Evolutionary conservation across 2,888 invertebrate species (phyloP).

Genomic region (Hylaea fasciaria): DNA sequence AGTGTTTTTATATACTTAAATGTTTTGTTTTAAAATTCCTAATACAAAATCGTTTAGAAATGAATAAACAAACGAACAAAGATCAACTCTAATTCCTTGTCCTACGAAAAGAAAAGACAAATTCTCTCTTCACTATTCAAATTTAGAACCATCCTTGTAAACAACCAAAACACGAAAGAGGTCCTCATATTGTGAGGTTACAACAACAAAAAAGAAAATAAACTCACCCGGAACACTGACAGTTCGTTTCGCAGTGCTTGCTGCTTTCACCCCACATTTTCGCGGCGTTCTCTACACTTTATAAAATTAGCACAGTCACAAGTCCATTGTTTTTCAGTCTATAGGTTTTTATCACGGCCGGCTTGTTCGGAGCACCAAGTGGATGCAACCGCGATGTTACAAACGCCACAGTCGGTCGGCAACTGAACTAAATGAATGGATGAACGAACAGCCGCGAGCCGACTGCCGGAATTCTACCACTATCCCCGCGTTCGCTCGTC

Average conservation of each 20-base stretch:
- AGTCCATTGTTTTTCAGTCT: conserved; percentile 62
- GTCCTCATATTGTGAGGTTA: conserved; percentile 18
- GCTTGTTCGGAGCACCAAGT: conserved; percentile 7
- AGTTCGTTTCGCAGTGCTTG: conserved; percentile 72
- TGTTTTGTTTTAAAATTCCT: too few relatives aligned
- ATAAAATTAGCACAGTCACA: conserved; percentile 56
- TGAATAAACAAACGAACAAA: neutral
- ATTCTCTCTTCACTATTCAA: conserved; percentile 2
- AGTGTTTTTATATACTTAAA: too few relatives aligned
- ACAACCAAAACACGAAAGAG: conserved; percentile 25
- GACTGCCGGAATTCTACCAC: neutral
- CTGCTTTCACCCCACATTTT: conserved; percentile 79
- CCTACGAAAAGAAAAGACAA: neutral
- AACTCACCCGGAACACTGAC: conserved; percentile 79
- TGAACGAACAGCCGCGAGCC: neutral
- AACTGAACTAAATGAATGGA: conserved; percentile 28
- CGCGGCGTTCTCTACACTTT: conserved; percentile 47
- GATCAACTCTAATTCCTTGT: neutral
- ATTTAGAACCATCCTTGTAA: conserved; percentile 15
- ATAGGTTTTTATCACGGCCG: conserved; percentile 38
- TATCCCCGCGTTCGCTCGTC: conserved; percentile 17
- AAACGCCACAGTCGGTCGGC: conserved; percentile 30
- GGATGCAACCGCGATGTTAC: conserved; percentile 4
- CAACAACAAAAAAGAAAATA: conserved; percentile 3
- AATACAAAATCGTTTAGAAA: too few relatives aligned